These are phyloP conservation scores for Gracilinanus agilis DNA, from an alignment of 2,113 vertebrate genomes.

Conservation along the genomic window DNA sequence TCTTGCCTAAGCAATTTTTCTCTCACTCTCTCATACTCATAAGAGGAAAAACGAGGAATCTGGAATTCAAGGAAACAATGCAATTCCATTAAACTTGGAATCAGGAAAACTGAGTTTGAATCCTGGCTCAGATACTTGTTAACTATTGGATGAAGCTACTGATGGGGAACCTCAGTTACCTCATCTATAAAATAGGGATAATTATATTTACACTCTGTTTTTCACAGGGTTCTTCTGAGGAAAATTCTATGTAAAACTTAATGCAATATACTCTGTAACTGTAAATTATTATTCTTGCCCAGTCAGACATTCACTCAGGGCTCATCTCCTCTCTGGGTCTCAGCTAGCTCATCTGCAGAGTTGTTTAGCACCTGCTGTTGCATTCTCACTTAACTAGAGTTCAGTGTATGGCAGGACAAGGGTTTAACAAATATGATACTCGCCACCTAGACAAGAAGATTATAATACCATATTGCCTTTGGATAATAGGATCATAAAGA, in stretches of 20 bases:
- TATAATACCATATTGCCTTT: not conserved
- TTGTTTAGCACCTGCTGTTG: no score
- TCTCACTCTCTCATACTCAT: not conserved
- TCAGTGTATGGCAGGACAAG: no score
- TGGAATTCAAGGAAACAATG: not conserved
- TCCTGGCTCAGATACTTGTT: not conserved
- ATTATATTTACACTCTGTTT: not conserved
- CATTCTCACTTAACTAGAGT: not conserved
- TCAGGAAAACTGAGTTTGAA: not conserved
- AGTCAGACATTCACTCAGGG: not conserved
- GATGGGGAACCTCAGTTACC: not conserved
- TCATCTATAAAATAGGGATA: not conserved
- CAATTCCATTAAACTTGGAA: slow-evolving; percentile 26
- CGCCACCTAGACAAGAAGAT: not conserved
- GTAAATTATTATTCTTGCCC: not conserved
- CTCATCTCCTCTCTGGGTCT: not conserved
- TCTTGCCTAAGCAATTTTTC: not conserved
- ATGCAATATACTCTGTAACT: not conserved
- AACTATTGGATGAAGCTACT: slow-evolving; percentile 6
- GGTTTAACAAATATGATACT: no score
- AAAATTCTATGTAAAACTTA: not conserved
- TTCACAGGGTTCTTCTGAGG: not conserved
- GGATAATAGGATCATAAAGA: not conserved
- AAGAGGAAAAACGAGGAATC: not conserved
- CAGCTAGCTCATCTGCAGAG: not conserved